Base-by-base conservation (phyloP, 64 coral and sea anemone species). In the Montipora efflorescens region DNA sequence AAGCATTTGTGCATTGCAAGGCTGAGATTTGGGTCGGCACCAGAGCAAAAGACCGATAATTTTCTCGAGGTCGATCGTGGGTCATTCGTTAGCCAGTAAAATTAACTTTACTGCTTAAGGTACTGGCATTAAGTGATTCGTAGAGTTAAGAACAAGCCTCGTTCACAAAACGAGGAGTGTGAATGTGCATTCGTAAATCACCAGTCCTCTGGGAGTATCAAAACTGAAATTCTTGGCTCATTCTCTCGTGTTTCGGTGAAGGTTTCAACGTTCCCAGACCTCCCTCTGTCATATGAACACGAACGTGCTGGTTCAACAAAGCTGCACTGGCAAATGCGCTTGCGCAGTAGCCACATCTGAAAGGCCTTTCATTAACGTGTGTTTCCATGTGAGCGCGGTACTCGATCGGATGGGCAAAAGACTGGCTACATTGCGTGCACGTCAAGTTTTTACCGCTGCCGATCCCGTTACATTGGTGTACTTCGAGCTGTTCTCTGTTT, bases 341-440 rank as follows among this genome's bases (percentile, higher is more conserved):
- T 83, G 96, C 88, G 83, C 96, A 98, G 57, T 94, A 98, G 2
- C 96, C 96, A 22, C 96, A 98, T 43, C 96, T 90, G 81, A 98
- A 98, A 36, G 96, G 96, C 47, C 96, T 94, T 73, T 98, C 96
- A 59, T 98, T 98, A 1, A 93, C 93, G 28, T 98, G 96, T 15
- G 92, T 76, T 80, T 98, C 96, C 16, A 98, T 93, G 45, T 98
- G 96, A 22, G 81, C 88, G 3, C 96, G 88, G 68, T 95, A 98
- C 73, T 98, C 96, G 47, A 95, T 48, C 8, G 96, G 96, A 67
- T 95, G 96, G 23, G 96, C 88, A 50, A 98, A 98, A 25, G 88
- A 84, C 71, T 98, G 96, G 70, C 82, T 98, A 16, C 96, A 98
- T 44, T 98, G 93, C 5, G 92, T 86, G 48, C 96, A 98, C n/a